phyloP scores from a whole-genome alignment of 2,113 vertebrate species.

The Microtus pennsylvanicus region DNA sequence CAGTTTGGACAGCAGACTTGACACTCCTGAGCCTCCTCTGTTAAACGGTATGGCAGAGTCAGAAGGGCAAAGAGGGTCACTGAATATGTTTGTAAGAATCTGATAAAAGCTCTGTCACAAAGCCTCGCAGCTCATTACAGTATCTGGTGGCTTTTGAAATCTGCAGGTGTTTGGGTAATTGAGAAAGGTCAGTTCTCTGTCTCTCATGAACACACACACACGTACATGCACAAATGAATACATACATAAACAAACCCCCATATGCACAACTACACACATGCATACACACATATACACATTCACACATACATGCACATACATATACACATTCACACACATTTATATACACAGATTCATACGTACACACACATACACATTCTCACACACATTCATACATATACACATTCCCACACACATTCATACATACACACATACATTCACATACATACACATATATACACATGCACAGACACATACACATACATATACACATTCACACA shows the following conservation, averaged over 20 bases:
- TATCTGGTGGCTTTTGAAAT: background rate
- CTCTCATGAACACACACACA: background rate
- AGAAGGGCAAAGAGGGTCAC: background rate
- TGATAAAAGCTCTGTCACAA: background rate
- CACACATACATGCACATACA: background rate
- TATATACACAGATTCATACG: no score
- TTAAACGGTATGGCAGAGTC: background rate
- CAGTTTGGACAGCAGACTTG: background rate
- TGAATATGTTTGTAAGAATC: background rate
- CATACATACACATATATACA: background rate
- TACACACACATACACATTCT: background rate
- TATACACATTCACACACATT: background rate
- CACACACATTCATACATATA: background rate
- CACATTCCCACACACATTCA: background rate
- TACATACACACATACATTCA: background rate
- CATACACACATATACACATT: background rate
- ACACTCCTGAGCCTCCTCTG: constrained; percentile 23
- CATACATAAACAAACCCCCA: background rate
- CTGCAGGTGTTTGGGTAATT: background rate
- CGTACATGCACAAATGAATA: background rate
- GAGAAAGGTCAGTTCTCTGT: background rate
- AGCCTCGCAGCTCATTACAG: background rate
- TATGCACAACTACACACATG: background rate
- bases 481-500: no score
- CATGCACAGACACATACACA: background rate